Base-by-base conservation (phyloP, 2,797 vertebrate genomes). In the Micropoecilia bifurca region DNA sequence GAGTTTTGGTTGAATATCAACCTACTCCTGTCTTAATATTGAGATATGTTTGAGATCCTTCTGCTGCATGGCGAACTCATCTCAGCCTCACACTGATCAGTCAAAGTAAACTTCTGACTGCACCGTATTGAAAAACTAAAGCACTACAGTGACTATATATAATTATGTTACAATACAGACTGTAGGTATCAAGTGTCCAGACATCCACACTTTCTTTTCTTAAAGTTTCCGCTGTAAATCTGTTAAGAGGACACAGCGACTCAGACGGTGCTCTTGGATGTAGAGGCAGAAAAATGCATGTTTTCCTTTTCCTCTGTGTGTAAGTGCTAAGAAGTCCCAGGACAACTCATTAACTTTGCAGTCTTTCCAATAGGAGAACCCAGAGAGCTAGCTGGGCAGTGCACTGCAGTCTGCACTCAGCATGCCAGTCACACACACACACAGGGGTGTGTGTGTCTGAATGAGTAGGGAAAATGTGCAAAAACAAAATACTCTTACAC, bases 271-370 rank as follows among this genome's bases (percentile, higher is more conserved):
- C 77, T 75, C 48, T 33, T 41, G 72, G 69, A 53, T 28, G 46
- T 12, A 76, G 66, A 77, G 45, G 33, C 61, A 69, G 68, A 55
- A 46, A 57, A 61, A 20, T 73, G 74, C 18, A 66, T 75, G 53
- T 71, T 9, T 63, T 68, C 63, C 59, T 75, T 71, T 28, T 71
- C 33, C 39, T 83, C 1, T 43, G 69, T 74, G 63, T 80, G 83
- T 77, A 74, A 45, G 78, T 83, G 77, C 83, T 78, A 79, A 84
- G 76, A 61, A 81, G 82, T 95, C 93, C 92, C 93, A 91, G 85
- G 90, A 92, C 90, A 91, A 90, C 93, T 95, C 87, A 93, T 95
- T 95, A 94, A 83, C 88, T 85, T 82, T 78, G 76, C 20, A 90
- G 80, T 77, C 89, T 82, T 82, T 82, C 84, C 75, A 45, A 33